These are phyloP conservation scores for Zophobas morio DNA, from an alignment of 1,140 invertebrate genomes.

Conservation along the genomic window DNA sequence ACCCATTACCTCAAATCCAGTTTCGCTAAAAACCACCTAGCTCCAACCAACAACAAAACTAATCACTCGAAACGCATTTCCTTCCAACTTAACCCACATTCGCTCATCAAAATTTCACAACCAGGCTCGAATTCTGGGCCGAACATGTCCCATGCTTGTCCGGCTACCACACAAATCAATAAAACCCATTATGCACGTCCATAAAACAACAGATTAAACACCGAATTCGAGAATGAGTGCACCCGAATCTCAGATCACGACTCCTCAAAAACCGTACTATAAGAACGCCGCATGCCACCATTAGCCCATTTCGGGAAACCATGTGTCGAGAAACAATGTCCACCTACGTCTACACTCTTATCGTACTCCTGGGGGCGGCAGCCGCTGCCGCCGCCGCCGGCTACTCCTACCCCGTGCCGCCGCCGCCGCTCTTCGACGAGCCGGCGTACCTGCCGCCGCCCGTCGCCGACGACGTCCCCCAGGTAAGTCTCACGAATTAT, in stretches of 20 bases:
- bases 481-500: too few species aligned
- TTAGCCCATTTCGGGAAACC: conserved; percentile 4
- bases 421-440: too few species aligned
- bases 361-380: too few species aligned
- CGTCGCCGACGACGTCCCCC: too few species aligned
- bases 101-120: conserved; percentile 14
- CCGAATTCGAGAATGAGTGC: conserved; percentile 35
- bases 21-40: too few species aligned
- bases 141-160: conserved; percentile 25
- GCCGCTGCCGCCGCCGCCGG: too few species aligned
- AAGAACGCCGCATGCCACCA: conserved; percentile 1
- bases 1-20: too few species aligned
- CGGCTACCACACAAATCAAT: conserved; percentile 39
- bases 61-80: neutral
- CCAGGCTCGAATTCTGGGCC: neutral
- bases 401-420: too few species aligned
- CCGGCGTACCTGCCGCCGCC: too few species aligned
- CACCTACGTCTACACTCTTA: too few species aligned
- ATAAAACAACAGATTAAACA: conserved; percentile 29
- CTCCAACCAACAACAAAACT: too few species aligned
- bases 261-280: conserved; percentile 28
- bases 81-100: conserved; percentile 1
- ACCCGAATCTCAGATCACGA: conserved; percentile 34
- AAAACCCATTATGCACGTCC: conserved; percentile 51
- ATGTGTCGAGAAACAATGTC: too few species aligned